These are phyloP conservation scores for Camelus bactrianus DNA, from an alignment of 2,113 vertebrate genomes.

Conservation along the genomic window DNA sequence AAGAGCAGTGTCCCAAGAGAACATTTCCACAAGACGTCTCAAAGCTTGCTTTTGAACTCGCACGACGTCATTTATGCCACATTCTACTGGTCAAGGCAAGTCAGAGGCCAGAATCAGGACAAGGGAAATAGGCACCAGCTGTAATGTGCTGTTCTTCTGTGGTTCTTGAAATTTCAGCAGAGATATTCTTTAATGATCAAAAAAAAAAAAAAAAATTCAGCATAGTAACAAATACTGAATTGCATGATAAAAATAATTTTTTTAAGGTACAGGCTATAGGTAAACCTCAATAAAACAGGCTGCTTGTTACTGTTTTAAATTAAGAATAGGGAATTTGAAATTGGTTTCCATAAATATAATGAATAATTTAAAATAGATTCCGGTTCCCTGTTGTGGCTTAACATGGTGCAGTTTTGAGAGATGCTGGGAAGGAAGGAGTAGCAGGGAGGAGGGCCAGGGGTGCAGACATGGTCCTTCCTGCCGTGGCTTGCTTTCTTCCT, in stretches of 20 bases:
- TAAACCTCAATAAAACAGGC: not conserved
- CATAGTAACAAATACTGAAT: not conserved
- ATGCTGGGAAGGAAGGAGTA: not conserved
- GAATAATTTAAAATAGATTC: not conserved
- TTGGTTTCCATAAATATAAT: not conserved
- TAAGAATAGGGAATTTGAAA: not conserved
- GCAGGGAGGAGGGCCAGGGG: not conserved
- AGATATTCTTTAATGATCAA: not conserved
- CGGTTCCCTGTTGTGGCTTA: not conserved
- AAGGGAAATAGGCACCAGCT: not conserved
- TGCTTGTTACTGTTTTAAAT: slow-evolving; percentile 45
- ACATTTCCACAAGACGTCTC: not conserved
- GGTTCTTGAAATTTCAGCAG: not conserved
- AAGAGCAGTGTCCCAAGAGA: not conserved
- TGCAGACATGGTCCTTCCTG: not conserved
- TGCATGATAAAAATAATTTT: not conserved
- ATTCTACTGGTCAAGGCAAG: not conserved
- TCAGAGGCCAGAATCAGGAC: not conserved
- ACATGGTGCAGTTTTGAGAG: not conserved
- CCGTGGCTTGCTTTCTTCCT: not conserved
- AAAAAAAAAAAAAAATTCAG: not conserved
- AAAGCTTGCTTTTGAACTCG: not conserved
- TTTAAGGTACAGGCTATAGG: not conserved
- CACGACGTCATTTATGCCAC: not conserved
- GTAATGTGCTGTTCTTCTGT: not conserved